phyloP scores from a whole-genome alignment of 2,888 invertebrate genomes.

The Cephus spinipes region DNA sequence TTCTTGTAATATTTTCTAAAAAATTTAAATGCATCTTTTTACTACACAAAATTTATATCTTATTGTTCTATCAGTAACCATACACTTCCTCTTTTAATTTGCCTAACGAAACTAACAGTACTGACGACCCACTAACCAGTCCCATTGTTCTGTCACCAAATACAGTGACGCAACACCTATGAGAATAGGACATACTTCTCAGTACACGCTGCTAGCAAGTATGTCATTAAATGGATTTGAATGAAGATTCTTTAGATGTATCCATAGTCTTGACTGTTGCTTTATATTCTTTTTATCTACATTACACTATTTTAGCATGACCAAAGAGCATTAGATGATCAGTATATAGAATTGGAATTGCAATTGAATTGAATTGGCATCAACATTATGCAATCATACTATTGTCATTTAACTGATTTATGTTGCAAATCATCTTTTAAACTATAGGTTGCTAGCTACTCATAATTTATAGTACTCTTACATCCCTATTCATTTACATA shows the following conservation, averaged over 20 bases:
- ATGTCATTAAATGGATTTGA: background rate
- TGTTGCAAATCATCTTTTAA: background rate
- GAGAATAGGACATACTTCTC: background rate
- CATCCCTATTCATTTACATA: background rate
- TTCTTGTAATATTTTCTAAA: too few species aligned
- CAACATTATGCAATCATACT: background rate
- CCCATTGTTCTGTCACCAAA: conserved; percentile 3
- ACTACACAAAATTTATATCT: too few species aligned
- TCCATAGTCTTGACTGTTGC: background rate
- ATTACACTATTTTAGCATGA: too few species aligned
- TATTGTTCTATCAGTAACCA: too few species aligned
- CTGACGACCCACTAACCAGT: conserved; percentile 2
- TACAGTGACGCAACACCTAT: background rate
- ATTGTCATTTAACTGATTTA: background rate
- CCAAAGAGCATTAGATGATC: background rate
- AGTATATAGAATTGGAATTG: background rate
- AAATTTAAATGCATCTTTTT: too few species aligned
- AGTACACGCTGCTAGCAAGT: background rate
- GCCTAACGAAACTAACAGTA: background rate
- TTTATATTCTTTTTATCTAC: too few species aligned
- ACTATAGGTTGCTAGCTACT: background rate
- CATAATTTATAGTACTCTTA: background rate
- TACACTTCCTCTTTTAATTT: background rate
- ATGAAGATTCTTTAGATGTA: background rate
- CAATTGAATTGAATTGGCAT: background rate